Conservation (phyloP, 1,140 invertebrate genomes). For the Macrotrachela quadricornifera region DNA sequence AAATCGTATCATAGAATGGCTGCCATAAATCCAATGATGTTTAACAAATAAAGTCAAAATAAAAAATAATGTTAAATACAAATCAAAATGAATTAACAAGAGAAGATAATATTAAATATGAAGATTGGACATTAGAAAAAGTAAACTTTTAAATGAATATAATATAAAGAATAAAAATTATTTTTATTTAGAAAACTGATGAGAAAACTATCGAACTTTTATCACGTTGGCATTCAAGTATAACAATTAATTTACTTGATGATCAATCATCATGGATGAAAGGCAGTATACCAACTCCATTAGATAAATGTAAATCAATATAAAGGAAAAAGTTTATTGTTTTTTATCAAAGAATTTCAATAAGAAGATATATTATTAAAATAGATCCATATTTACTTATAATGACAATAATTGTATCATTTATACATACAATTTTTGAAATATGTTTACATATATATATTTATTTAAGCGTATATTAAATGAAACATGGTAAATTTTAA, state of each 20-base stretch:
- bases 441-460: conserved; percentile 32
- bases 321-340: not conserved
- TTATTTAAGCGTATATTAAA: not conserved
- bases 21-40: no score
- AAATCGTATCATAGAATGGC: no score
- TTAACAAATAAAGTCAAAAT: no score
- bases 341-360: conserved; percentile 16
- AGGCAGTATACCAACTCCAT: conserved; percentile 58
- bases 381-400: conserved; percentile 83
- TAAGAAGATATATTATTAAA: conserved; percentile 80
- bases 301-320: conserved; percentile 67
- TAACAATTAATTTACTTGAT: conserved; percentile 78
- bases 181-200: conserved; percentile 45
- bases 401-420: conserved; percentile 70
- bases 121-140: no score
- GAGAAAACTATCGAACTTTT: conserved; percentile 54
- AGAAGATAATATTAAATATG: no score
- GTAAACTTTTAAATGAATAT: no score
- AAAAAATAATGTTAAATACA: no score
- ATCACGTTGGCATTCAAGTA: conserved; percentile 96
- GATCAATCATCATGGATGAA: conserved; percentile 81
- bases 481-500: not conserved
- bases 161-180: no score
- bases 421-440: conserved; percentile 91
- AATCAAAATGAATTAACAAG: no score